Conservation (phyloP, 2,113 vertebrate genomes). For the Onychorhynchus coronatus region DNA sequence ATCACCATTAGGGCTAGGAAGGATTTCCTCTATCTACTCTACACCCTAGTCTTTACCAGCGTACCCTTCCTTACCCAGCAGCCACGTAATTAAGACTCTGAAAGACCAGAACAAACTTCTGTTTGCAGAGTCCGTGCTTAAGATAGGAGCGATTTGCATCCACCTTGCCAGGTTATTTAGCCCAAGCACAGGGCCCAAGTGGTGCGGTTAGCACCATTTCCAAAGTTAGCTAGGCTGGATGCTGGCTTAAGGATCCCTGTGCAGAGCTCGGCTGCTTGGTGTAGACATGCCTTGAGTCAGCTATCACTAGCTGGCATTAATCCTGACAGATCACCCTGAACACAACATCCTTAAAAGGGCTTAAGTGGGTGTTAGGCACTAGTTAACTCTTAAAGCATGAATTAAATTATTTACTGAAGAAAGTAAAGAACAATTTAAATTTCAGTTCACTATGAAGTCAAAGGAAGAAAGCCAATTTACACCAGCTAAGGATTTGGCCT, state of each 20-base stretch:
- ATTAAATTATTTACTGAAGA: slow-evolving; percentile 36
- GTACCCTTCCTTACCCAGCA: neutral
- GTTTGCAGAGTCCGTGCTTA: neutral
- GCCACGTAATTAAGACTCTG: neutral
- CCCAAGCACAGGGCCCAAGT: neutral
- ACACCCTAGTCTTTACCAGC: neutral
- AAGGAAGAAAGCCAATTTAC: neutral
- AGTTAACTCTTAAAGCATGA: slow-evolving; percentile 13
- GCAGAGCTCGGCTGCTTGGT: fast-evolving
- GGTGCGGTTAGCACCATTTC: neutral
- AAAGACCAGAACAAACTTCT: neutral
- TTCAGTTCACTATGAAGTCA: neutral
- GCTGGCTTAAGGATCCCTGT: neutral
- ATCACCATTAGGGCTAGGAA: neutral
- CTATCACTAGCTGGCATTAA: slow-evolving; percentile 9
- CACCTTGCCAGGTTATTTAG: neutral
- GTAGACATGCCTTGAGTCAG: neutral
- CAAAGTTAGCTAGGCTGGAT: neutral
- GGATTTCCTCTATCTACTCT: neutral
- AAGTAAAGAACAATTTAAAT: slow-evolving; percentile 14
- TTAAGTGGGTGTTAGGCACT: slow-evolving; percentile 6
- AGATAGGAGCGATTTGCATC: neutral
- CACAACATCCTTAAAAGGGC: neutral
- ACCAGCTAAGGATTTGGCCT: neutral
- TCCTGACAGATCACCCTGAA: neutral